A percentile compares a stretch with the other conserved stretches of the same genome.
These are phyloP conservation scores for Chaetoderma sp. DNA, from an alignment of 2,888 invertebrate species.

Conservation along the genomic window DNA sequence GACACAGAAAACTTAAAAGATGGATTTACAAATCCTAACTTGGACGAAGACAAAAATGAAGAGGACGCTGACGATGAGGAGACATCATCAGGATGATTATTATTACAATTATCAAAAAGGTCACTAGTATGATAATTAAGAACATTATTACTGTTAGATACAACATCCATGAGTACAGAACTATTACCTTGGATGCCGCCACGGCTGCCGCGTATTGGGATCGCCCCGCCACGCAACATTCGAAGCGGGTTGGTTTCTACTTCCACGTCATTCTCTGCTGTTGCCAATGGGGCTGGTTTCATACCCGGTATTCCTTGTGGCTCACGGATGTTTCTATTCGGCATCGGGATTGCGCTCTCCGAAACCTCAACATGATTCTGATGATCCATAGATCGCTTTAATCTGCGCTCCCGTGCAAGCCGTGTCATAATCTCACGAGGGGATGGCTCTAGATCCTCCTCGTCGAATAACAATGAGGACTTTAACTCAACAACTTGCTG, in stretches of 20 bases:
- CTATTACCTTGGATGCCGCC: constrained; percentile 56
- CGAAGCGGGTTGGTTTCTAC: constrained; percentile 76
- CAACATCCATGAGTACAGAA: constrained; percentile 24
- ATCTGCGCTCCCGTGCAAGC: constrained; percentile 57
- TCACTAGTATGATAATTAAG: no score
- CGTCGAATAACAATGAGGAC: constrained; percentile 32
- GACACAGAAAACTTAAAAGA: no score
- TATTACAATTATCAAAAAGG: no score
- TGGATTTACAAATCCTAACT: no score
- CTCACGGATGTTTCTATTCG: constrained; percentile 54
- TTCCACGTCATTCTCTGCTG: constrained; percentile 67
- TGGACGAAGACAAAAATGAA: no score
- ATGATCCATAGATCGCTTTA: constrained; percentile 58
- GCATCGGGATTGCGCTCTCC: constrained; percentile 31
- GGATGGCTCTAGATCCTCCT: constrained; percentile 58
- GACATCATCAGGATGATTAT: no score
- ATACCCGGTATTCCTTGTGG: constrained; percentile 62
- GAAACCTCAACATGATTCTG: constrained; percentile 47
- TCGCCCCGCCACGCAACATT: constrained; percentile 72
- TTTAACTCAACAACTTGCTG: constrained; percentile 12
- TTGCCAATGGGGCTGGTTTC: constrained; percentile 30
- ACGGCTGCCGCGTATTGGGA: constrained; percentile 55
- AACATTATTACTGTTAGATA: no score
- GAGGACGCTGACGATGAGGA: no score
- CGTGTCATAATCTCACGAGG: constrained; percentile 62